A percentile compares a stretch with the other conserved stretches of the same genome.
Conservation (phyloP, 2,113 vertebrate species). For the Spheniscus mendiculus region DNA sequence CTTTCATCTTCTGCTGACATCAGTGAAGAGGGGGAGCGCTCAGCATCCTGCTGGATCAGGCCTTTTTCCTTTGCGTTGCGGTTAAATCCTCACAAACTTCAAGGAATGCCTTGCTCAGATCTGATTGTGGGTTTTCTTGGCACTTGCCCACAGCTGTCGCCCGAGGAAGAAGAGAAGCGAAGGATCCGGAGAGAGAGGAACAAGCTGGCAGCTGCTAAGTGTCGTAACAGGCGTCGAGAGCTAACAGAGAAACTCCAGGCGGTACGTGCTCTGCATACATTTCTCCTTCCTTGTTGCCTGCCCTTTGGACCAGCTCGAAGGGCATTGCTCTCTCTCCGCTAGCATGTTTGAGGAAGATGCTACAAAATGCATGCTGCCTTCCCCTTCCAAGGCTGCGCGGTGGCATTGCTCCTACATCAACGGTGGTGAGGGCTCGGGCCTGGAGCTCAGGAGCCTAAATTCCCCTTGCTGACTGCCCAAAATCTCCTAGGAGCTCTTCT, state of each 20-base stretch:
- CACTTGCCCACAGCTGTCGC: constrained; percentile 85
- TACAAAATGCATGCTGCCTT: background rate
- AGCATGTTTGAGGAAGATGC: background rate
- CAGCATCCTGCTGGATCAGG: constrained; percentile 36
- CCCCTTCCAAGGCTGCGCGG: background rate
- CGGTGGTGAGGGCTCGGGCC: background rate
- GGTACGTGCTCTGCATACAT: constrained; percentile 76
- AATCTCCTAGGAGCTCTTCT: background rate
- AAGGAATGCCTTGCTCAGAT: constrained; percentile 51
- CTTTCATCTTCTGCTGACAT: constrained; percentile 57
- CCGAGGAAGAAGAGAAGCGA: constrained; percentile 97
- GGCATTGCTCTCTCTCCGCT: background rate
- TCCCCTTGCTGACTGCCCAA: background rate
- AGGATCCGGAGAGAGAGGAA: constrained; percentile 96
- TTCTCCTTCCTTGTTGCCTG: background rate
- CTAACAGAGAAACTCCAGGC: constrained; percentile 97
- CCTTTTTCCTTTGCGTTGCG: constrained; percentile 10
- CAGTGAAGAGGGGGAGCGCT: background rate
- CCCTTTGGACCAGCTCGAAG: background rate
- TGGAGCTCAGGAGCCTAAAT: background rate
- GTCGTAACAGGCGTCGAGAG: constrained; percentile 95
- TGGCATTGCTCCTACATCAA: background rate
- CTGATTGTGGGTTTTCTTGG: constrained; percentile 59
- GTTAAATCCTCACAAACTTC: constrained; percentile 15
- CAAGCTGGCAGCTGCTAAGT: constrained; percentile 97